A percentile compares a stretch with the other conserved stretches of the same genome.
phyloP scores from a whole-genome alignment of 2,888 invertebrate genomes.

The Drosophila infuscata region DNA sequence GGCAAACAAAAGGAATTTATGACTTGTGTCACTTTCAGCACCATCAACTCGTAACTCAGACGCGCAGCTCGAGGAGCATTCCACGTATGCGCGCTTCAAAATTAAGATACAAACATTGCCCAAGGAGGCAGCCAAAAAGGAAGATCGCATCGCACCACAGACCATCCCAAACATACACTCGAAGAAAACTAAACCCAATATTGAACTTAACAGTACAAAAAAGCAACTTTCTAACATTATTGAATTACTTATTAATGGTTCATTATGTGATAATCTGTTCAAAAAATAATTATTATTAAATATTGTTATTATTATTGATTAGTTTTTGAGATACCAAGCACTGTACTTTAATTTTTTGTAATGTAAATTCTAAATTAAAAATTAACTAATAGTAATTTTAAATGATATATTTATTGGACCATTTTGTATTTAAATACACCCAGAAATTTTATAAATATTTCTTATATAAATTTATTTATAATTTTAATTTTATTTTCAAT shows the following conservation, averaged over 20 bases:
- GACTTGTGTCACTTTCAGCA: conserved; percentile 83
- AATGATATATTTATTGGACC: too few species aligned
- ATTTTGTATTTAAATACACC: too few species aligned
- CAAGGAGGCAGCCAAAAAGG: conserved; percentile 63
- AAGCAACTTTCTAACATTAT: rapidly evolving
- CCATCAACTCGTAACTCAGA: conserved; percentile 81
- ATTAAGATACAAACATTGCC: conserved; percentile 79
- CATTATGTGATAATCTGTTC: not conserved
- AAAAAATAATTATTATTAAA: too few species aligned
- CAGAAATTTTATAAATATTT: too few species aligned
- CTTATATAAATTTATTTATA: too few species aligned
- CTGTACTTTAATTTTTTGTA: not conserved
- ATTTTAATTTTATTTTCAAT: too few species aligned
- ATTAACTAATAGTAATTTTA: too few species aligned
- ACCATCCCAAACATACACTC: not conserved
- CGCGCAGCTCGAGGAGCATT: conserved; percentile 63
- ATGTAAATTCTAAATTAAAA: too few species aligned
- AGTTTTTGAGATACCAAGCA: not conserved
- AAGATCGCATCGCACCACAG: conserved; percentile 64
- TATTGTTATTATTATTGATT: not conserved
- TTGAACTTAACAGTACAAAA: not conserved
- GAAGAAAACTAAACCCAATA: not conserved
- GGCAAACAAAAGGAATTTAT: conserved; percentile 78
- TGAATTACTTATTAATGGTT: not conserved
- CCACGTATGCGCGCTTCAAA: conserved; percentile 78